Percentiles rank a stretch among this genome's conserved stretches.
Evolutionary conservation across 2,113 vertebrate species (phyloP).

Genomic region (Cottus gobio): DNA sequence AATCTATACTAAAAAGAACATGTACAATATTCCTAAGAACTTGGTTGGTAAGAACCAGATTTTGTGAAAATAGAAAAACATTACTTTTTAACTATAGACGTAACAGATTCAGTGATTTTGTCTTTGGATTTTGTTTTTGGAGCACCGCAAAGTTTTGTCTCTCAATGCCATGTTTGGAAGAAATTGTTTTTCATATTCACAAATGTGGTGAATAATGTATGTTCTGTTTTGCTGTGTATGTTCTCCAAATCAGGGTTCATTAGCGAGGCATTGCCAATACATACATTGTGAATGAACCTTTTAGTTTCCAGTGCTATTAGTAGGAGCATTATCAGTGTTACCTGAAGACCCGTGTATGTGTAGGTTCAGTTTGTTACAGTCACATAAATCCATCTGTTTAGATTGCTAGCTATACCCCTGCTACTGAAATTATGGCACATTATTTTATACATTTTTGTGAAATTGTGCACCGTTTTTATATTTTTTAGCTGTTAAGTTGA

Average conservation of each 20-base stretch:
- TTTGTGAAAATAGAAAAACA: conserved; percentile 39
- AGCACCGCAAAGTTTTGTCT: conserved; percentile 11
- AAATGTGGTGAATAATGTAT: conserved; percentile 48
- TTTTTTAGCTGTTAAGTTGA: conserved; percentile 77
- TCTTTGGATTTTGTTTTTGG: background rate
- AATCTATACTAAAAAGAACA: conserved; percentile 38
- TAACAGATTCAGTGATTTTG: conserved; percentile 7
- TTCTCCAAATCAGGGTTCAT: conserved; percentile 49
- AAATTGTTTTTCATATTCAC: conserved; percentile 41
- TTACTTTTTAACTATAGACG: background rate
- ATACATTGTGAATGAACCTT: conserved; percentile 62
- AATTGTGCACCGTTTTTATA: conserved; percentile 73
- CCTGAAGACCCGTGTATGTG: conserved; percentile 58
- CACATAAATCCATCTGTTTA: conserved; percentile 33
- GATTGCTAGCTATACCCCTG: conserved; percentile 48
- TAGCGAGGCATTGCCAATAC: conserved; percentile 35
- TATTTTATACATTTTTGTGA: conserved; percentile 70
- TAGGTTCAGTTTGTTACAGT: conserved; percentile 62
- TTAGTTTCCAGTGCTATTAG: conserved; percentile 70
- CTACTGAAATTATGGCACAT: conserved; percentile 26
- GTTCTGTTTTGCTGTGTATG: conserved; percentile 31
- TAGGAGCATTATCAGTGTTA: conserved; percentile 68
- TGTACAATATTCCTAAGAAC: conserved; percentile 22
- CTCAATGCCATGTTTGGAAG: conserved; percentile 25
- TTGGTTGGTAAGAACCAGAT: conserved; percentile 23